Conservation (phyloP, 2,888 invertebrate species). For the Harpalus rubripes region DNA sequence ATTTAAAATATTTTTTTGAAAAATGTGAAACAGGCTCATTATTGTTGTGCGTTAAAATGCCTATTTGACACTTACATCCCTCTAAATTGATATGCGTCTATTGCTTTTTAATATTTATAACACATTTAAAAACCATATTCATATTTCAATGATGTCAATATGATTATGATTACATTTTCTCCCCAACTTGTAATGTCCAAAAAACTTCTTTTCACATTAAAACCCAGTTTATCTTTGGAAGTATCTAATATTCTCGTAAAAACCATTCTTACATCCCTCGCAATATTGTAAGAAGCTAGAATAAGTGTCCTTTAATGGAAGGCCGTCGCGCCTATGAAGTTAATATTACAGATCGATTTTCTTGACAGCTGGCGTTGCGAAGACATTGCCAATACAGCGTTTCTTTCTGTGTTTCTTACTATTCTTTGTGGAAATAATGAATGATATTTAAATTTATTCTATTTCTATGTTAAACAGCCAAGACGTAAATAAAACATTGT, state of each 20-base stretch:
- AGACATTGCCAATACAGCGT: constrained; percentile 32
- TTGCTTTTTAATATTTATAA: no score
- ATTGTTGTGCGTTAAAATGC: no score
- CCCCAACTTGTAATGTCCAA: no score
- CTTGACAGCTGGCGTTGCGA: constrained; percentile 20
- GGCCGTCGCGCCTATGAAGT: constrained; percentile 35
- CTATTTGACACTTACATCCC: no score
- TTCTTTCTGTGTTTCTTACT: constrained; percentile 38
- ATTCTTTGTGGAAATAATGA: constrained; percentile 51
- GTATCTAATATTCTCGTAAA: not conserved
- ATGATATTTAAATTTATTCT: constrained; percentile 65
- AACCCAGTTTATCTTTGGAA: no score
- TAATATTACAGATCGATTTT: constrained; percentile 49
- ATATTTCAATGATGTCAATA: no score
- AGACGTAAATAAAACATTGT: constrained; percentile 54
- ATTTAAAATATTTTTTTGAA: no score
- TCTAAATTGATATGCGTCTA: no score
- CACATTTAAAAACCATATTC: no score
- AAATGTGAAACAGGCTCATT: no score
- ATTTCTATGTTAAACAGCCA: constrained; percentile 63
- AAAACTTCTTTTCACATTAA: no score
- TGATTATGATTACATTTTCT: no score
- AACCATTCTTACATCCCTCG: not conserved
- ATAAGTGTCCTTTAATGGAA: constrained; percentile 34
- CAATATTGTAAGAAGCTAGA: constrained; percentile 16